phyloP scores from a whole-genome alignment of 64 coral and sea anemone genomes.

The Stichodactyla helianthus region DNA sequence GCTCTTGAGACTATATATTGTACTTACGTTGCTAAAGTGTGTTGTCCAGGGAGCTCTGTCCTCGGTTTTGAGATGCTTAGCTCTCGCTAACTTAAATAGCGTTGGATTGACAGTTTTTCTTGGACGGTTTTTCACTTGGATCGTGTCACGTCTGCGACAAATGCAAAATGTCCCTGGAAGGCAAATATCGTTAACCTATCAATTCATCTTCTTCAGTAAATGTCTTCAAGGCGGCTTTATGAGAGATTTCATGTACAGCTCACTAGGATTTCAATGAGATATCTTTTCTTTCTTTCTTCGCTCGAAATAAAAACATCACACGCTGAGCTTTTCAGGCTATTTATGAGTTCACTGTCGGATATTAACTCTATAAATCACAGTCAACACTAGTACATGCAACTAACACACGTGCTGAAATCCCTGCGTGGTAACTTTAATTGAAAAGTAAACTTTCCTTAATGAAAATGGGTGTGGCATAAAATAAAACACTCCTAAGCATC shows the following conservation, averaged over 20 bases:
- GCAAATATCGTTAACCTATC: constrained; percentile 4
- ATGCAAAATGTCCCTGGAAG: neutral
- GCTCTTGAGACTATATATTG: neutral
- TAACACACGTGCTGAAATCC: too few species aligned
- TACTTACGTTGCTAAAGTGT: too few species aligned
- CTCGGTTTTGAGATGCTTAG: neutral
- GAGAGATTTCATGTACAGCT: neutral
- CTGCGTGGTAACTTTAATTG: too few species aligned
- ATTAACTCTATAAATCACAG: too few species aligned
- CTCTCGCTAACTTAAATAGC: neutral
- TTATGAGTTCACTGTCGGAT: too few species aligned
- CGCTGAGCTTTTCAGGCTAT: too few species aligned
- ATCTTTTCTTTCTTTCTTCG: neutral
- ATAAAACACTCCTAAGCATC: too few species aligned
- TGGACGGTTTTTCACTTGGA: neutral
- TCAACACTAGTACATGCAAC: too few species aligned
- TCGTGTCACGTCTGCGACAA: neutral
- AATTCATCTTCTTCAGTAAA: neutral
- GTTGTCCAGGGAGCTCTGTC: neutral
- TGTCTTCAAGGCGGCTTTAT: neutral
- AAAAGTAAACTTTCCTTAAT: too few species aligned
- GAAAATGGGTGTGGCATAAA: too few species aligned
- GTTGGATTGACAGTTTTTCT: neutral
- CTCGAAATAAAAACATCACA: too few species aligned
- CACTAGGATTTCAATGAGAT: neutral